Evolutionary conservation across 2,888 invertebrate species (phyloP).

Genomic region (Morpho deidamia): DNA sequence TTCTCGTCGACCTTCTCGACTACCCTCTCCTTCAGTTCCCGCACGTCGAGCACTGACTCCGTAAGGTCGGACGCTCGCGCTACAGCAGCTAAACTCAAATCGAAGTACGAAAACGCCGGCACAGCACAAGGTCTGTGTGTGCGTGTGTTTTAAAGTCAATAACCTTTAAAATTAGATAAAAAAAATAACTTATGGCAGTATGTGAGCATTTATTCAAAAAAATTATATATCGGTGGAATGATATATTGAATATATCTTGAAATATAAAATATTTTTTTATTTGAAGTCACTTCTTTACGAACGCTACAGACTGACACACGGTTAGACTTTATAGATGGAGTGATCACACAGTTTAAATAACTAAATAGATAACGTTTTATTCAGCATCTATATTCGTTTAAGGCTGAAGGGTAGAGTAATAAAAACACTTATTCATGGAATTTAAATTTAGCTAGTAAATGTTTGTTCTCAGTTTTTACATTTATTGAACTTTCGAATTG

Average conservation of each 20-base stretch:
- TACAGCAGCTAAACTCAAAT: conserved; percentile 70
- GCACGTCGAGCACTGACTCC: conserved; percentile 35
- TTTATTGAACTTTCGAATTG: no score
- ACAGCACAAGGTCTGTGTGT: conserved; percentile 66
- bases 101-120: conserved; percentile 70
- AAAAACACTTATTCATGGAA: background rate
- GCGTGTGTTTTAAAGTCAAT: conserved; percentile 13
- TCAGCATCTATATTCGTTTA: background rate
- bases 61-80: conserved; percentile 68
- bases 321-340: no score
- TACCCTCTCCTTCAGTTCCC: conserved; percentile 41
- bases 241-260: no score
- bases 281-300: no score
- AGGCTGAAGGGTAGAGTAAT: background rate
- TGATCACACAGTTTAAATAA: no score
- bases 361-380: background rate
- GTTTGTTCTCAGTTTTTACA: no score
- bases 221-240: no score
- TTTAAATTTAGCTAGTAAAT: no score
- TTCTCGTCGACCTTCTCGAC: conserved; percentile 65
- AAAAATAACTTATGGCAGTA: no score
- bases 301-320: no score
- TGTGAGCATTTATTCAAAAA: no score
- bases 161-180: background rate
- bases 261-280: no score